Base-by-base conservation (phyloP, 1,140 invertebrate species). In the Pararge aegeria region DNA sequence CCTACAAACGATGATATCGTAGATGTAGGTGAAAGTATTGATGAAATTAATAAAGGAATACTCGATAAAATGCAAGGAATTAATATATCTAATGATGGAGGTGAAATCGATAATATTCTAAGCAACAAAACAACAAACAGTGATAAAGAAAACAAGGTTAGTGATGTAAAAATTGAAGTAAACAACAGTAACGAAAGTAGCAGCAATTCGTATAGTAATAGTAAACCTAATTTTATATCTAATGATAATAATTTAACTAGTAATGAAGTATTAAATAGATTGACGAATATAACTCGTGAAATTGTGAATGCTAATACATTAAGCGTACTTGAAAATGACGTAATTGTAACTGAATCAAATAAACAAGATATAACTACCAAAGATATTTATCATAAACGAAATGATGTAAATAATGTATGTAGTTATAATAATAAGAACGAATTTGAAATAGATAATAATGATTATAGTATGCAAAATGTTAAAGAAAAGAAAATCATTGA, bases 241-340 rank as follows among this genome's bases (percentile, higher is more conserved):
- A 24, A 24, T 24, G 7, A 24, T 34, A 34, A 34, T 34, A 34
- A 3, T 34, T 34, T 34, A 34, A 12, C 27, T 1, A 27, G 10
- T 34, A 34, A 34, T 12, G 30, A 34, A 34, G 3, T 12, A 10
- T 10, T 12, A 10, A 34, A 34, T 10, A 34, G 7, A 34, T 1
- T 12, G 4, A 12, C 27, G 1, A 6, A 34, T 12, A 12, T n/a
- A 34, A 5, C 27, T 27, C 27, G 10, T 4, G 27, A 27, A 27
- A 27, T 7, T 9, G 10, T 1, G 1, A 9, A 7, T 27, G 27
- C 27, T 27, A 27, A 27, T 27, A 27, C 5, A 9, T 27, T 27
- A 27, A 27, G 27, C 13, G 58, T 20, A 48, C 55, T 52, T 34
- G 52, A 57, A 16, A 12, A 5, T 0, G 37, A 53, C 21, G 30